These are phyloP conservation scores for Anthrax anthrax DNA, from an alignment of 2,888 invertebrate species.

Conservation along the genomic window DNA sequence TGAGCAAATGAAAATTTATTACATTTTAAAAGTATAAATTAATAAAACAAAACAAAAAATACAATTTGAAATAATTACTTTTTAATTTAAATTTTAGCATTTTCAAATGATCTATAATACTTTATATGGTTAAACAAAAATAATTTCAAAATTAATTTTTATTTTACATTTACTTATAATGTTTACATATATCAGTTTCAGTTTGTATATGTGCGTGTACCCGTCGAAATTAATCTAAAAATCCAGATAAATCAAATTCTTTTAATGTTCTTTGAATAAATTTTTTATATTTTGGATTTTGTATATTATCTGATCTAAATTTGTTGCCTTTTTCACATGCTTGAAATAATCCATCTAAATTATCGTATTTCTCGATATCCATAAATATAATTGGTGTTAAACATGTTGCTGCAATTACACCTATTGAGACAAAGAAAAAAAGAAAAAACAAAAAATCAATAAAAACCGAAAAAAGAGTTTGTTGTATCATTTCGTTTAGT, in stretches of 20 bases:
- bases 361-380: slow-evolving; percentile 15
- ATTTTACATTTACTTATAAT: no score
- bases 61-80: no score
- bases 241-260: slow-evolving; percentile 30
- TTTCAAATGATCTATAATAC: no score
- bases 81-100: no score
- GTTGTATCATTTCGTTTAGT: no score
- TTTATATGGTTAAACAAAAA: no score
- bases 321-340: slow-evolving; percentile 23
- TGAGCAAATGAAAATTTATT: no score
- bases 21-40: no score
- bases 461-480: neutral
- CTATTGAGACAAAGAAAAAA: slow-evolving; percentile 14
- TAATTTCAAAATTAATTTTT: no score
- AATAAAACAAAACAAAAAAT: no score
- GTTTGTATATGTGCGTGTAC: no score
- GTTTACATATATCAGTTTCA: no score
- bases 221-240: slow-evolving; percentile 24
- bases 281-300: slow-evolving; percentile 28
- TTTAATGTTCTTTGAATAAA: slow-evolving; percentile 28
- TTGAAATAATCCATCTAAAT: slow-evolving; percentile 10
- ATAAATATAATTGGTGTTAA: slow-evolving; percentile 30
- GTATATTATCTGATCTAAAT: slow-evolving; percentile 26
- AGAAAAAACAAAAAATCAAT: neutral
- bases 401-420: slow-evolving; percentile 30